phyloP scores from a whole-genome alignment of 2,113 vertebrate genomes.

The Parus major region DNA sequence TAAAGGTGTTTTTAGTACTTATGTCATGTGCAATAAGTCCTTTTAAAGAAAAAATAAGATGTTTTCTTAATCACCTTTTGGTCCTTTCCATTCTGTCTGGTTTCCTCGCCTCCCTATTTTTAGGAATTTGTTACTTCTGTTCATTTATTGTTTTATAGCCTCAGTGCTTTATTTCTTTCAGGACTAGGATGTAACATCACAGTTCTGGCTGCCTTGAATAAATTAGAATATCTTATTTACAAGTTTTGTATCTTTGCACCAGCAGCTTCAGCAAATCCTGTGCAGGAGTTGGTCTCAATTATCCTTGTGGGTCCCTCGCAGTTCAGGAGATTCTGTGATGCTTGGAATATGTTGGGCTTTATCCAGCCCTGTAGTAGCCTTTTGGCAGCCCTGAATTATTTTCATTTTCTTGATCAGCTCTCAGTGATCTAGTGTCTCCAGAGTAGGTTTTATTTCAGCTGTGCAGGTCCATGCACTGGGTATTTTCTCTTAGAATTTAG shows the following conservation, averaged over 20 bases:
- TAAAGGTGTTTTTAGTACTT: background rate
- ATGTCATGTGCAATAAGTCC: background rate
- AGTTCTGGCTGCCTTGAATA: background rate
- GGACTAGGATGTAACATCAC: background rate
- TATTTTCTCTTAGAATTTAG: background rate
- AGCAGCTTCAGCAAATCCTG: background rate
- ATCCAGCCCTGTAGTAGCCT: accelerated
- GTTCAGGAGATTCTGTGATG: background rate
- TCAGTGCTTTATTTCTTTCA: background rate
- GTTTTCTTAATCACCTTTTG: background rate
- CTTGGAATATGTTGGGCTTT: background rate
- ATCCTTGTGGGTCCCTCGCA: background rate
- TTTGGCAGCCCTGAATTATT: background rate
- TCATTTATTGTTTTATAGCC: background rate
- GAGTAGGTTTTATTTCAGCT: background rate
- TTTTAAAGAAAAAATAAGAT: background rate
- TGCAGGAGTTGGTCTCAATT: accelerated
- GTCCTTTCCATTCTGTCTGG: background rate
- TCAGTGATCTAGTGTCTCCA: background rate
- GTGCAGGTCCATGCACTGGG: background rate
- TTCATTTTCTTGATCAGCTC: background rate
- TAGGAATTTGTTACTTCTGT: background rate
- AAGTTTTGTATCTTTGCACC: background rate
- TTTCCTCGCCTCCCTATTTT: background rate
- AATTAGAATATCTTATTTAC: background rate